Conservation (phyloP, 2,888 invertebrate genomes). For the Polia nebulosa region DNA sequence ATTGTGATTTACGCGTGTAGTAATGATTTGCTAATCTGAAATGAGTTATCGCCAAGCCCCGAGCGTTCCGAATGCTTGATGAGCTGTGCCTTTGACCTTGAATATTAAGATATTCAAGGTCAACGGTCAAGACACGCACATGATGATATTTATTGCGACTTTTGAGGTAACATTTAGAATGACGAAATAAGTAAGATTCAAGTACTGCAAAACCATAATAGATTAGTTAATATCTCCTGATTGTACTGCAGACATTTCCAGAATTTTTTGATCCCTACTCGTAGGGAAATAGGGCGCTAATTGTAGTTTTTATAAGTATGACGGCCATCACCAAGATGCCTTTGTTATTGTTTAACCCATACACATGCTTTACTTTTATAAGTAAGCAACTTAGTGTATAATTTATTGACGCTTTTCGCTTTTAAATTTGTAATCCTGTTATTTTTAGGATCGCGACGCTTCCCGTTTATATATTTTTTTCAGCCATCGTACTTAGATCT, state of each 20-base stretch:
- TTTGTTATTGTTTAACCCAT: conserved; percentile 44
- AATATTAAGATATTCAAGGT: too few species aligned
- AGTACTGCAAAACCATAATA: neutral
- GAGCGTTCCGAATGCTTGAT: too few species aligned
- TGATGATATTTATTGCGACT: too few species aligned
- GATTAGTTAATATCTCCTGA: neutral
- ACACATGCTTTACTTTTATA: conserved; percentile 29
- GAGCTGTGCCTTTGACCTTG: too few species aligned
- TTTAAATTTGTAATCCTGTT: conserved; percentile 12
- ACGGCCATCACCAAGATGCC: conserved; percentile 49
- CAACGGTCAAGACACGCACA: too few species aligned
- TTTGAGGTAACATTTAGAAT: neutral
- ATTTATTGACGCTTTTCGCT: conserved; percentile 28
- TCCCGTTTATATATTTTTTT: neutral
- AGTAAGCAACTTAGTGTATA: conserved; percentile 24
- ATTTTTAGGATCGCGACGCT: conserved; percentile 5
- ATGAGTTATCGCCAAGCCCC: too few species aligned
- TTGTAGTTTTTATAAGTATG: conserved; percentile 43
- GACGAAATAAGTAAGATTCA: neutral
- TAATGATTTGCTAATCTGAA: too few species aligned
- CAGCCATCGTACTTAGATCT: conserved; percentile 15
- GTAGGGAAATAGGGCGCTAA: conserved; percentile 11
- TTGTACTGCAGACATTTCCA: neutral
- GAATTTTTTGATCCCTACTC: neutral
- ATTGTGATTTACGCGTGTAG: too few species aligned